These are phyloP conservation scores for Eupristina koningsbergeri DNA, from an alignment of 1,140 invertebrate genomes.

Conservation along the genomic window DNA sequence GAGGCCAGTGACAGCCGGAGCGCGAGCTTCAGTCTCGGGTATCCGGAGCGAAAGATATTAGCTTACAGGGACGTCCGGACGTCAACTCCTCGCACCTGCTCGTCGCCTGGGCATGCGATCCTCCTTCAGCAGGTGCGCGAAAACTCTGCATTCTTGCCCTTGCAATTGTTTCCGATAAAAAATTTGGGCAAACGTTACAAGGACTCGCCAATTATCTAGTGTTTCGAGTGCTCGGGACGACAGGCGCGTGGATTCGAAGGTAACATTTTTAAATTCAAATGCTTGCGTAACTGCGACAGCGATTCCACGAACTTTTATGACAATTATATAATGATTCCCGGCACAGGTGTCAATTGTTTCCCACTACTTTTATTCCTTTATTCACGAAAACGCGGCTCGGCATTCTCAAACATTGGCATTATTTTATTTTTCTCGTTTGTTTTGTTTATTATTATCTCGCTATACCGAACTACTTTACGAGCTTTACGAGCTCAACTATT, in stretches of 20 bases:
- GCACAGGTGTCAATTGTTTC: not conserved
- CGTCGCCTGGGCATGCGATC: constrained; percentile 12
- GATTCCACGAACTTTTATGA: not conserved
- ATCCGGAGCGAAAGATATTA: not conserved
- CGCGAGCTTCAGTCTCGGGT: not conserved
- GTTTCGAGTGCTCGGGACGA: too few species aligned
- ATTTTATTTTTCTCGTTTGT: not conserved
- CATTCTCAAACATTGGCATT: not conserved
- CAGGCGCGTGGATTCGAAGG: too few species aligned
- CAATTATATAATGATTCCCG: not conserved
- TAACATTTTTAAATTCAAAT: not conserved
- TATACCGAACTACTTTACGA: too few species aligned
- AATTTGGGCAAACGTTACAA: too few species aligned
- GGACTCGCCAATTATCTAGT: too few species aligned
- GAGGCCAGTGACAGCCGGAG: too few species aligned
- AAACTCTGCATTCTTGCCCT: not conserved
- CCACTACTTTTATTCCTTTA: not conserved
- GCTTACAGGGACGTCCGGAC: too few species aligned
- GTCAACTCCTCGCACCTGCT: constrained; percentile 56
- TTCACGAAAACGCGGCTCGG: too few species aligned
- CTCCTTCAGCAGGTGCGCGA: not conserved
- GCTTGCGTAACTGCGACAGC: not conserved
- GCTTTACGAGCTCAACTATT: too few species aligned
- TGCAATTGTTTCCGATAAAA: not conserved
- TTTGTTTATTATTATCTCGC: not conserved